Evolutionary conservation across 2,797 vertebrate species (phyloP).

Genomic region (Aphelocoma californica): DNA sequence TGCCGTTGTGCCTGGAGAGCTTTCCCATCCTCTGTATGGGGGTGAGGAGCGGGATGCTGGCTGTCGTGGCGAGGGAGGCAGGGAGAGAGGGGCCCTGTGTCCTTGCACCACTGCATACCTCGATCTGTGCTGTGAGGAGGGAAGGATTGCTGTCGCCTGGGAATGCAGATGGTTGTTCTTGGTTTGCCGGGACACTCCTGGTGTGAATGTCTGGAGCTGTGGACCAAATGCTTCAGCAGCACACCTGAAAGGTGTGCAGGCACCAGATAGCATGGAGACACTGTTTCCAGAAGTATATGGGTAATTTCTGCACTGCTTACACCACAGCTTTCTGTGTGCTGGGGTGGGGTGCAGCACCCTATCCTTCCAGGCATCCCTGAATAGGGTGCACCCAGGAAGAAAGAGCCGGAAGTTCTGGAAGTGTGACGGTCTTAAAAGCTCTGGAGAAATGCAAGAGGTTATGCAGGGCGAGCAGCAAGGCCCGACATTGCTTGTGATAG

Average conservation of each 20-base stretch:
- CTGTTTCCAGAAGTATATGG: not conserved
- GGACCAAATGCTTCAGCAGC: not conserved
- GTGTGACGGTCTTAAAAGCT: not conserved
- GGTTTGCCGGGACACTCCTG: not conserved
- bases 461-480: not conserved
- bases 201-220: not conserved
- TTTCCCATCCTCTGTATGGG: not conserved
- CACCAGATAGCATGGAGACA: not conserved
- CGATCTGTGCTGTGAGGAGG: not conserved
- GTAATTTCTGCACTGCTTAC: not conserved
- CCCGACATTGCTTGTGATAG: not conserved
- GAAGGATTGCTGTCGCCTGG: not conserved
- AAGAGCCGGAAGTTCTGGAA: not conserved
- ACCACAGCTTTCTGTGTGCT: not conserved
- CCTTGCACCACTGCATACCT: not conserved
- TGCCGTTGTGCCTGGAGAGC: not conserved
- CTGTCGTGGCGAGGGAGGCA: rapidly evolving
- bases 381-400: rapidly evolving
- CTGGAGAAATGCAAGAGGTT: not conserved
- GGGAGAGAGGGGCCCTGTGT: not conserved
- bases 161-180: not conserved
- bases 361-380: not conserved
- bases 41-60: not conserved
- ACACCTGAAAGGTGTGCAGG: not conserved
- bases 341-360: not conserved